Percentiles rank a stretch among this genome's conserved stretches.
Evolutionary conservation across 2,113 vertebrate genomes (phyloP).

Genomic region (Malurus melanocephalus): DNA sequence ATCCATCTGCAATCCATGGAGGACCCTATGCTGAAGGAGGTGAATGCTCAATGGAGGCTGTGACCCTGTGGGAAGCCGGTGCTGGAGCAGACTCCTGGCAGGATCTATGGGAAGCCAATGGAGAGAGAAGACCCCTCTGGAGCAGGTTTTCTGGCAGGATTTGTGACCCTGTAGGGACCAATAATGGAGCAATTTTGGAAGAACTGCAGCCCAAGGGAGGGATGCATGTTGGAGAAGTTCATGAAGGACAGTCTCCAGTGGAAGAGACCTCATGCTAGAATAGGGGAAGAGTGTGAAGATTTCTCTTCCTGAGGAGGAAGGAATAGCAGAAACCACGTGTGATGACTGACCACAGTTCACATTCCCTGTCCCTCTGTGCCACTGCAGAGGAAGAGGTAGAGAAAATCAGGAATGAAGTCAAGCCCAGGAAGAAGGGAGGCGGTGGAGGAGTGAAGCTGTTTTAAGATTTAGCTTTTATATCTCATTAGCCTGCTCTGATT

Average conservation of each 20-base stretch:
- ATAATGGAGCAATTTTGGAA: background rate
- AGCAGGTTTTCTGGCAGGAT: background rate
- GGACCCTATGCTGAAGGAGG: background rate
- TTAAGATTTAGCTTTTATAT: background rate
- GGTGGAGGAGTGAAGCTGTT: background rate
- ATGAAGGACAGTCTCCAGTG: too few species aligned
- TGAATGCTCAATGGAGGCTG: background rate
- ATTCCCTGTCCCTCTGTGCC: background rate
- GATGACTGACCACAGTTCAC: background rate
- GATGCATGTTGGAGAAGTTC: background rate
- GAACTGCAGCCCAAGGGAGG: background rate
- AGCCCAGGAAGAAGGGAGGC: background rate
- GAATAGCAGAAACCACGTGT: background rate
- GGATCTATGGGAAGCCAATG: background rate
- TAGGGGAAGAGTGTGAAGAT: background rate
- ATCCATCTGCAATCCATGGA: background rate
- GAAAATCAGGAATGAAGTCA: background rate
- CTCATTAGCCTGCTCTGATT: background rate
- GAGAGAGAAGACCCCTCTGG: background rate
- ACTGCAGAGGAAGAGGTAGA: background rate
- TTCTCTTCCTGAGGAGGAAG: background rate
- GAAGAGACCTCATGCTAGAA: rapidly evolving
- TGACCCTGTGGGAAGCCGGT: background rate
- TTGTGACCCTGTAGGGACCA: too few species aligned
- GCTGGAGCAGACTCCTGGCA: background rate